Percentiles rank a stretch among this genome's conserved stretches.
Conservation (phyloP, 2,888 invertebrate genomes). For the Noctuana brunneofusca region DNA sequence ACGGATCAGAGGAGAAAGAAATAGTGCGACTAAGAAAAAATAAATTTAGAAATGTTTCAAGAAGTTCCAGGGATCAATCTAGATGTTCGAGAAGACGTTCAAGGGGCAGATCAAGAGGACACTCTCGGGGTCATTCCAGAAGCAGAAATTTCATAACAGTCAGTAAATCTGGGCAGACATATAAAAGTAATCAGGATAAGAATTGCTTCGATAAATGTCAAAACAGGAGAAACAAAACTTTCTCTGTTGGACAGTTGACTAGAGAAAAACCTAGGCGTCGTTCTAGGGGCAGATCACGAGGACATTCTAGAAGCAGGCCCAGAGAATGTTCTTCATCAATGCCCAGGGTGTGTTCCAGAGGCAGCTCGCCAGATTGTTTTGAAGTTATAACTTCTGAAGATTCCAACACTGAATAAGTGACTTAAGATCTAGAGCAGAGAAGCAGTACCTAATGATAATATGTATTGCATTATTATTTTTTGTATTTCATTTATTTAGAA, state of each 20-base stretch:
- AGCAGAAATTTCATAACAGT: background rate
- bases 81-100: conserved; percentile 33
- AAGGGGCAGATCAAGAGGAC: conserved; percentile 19
- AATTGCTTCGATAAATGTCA: too few species aligned
- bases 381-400: too few species aligned
- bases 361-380: conserved; percentile 28
- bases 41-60: too few species aligned
- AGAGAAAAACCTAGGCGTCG: conserved; percentile 17
- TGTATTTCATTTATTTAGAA: too few species aligned
- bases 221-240: too few species aligned
- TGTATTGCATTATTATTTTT: too few species aligned
- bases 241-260: too few species aligned
- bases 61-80: conserved; percentile 25
- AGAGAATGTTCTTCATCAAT: conserved; percentile 36
- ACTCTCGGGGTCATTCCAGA: conserved; percentile 27
- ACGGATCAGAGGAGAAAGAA: background rate
- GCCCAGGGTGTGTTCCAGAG: conserved; percentile 37
- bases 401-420: background rate
- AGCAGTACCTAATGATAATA: background rate
- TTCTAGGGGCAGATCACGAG: conserved; percentile 28
- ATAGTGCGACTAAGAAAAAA: background rate
- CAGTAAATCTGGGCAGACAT: too few species aligned
- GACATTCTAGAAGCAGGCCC: conserved; percentile 38
- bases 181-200: too few species aligned
- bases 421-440: background rate